Conservation (phyloP, 1,140 invertebrate species). For the Dendrolimus kikuchii region DNA sequence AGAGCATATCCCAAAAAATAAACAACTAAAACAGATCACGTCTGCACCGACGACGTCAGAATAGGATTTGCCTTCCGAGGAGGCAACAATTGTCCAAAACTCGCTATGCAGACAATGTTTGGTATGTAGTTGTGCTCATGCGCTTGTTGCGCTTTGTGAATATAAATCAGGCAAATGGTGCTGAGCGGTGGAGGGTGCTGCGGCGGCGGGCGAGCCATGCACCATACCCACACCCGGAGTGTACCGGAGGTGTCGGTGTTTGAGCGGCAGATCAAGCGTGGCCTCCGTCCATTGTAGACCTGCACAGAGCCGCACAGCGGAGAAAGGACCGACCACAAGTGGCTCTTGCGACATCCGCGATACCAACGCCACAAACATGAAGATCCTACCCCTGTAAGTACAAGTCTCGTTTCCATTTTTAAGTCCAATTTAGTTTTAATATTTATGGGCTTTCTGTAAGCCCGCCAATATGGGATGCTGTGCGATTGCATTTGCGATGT, state of each 20-base stretch:
- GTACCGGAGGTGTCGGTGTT: slow-evolving; percentile 34
- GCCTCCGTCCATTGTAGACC: slow-evolving; percentile 53
- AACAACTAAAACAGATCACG: slow-evolving; percentile 9
- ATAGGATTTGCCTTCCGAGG: slow-evolving; percentile 31
- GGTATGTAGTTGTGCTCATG: slow-evolving; percentile 29
- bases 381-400: slow-evolving; percentile 57
- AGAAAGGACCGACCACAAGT: slow-evolving; percentile 44
- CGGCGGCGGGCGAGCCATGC: slow-evolving; percentile 25
- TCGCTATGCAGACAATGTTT: slow-evolving; percentile 33
- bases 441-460: neutral
- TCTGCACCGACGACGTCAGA: slow-evolving; percentile 18
- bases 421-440: slow-evolving; percentile 1
- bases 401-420: slow-evolving; percentile 10
- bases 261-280: slow-evolving; percentile 53
- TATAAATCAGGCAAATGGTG: slow-evolving; percentile 38
- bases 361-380: slow-evolving; percentile 39
- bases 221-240: slow-evolving; percentile 31
- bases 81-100: slow-evolving; percentile 23
- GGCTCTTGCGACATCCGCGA: slow-evolving; percentile 32
- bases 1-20: slow-evolving; percentile 13
- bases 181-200: slow-evolving; percentile 9
- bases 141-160: slow-evolving; percentile 21
- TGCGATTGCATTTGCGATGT: slow-evolving; percentile 52
- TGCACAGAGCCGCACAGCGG: slow-evolving; percentile 38
- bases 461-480: slow-evolving; percentile 19